Percentiles rank a stretch among this genome's conserved stretches.
phyloP scores from a whole-genome alignment of 2,888 invertebrate species.

The Ceraclea dissimilis region DNA sequence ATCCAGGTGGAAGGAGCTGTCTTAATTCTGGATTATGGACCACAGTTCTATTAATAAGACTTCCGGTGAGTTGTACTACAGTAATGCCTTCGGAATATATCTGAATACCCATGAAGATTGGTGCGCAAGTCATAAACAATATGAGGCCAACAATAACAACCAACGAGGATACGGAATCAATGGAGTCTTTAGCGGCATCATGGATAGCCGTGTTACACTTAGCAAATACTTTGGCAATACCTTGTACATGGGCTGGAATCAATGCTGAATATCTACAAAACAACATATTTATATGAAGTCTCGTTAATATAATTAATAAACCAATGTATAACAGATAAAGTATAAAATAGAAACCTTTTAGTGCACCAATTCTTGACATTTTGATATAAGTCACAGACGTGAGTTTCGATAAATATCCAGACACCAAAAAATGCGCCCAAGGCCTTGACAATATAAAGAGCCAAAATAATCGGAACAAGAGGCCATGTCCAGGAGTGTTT shows the following conservation, averaged over 20 bases:
- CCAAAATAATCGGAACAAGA: conserved; percentile 68
- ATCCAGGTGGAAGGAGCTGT: conserved; percentile 75
- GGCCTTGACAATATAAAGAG: conserved; percentile 57
- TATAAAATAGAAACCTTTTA: conserved; percentile 39
- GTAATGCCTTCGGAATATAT: conserved; percentile 93
- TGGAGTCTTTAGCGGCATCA: conserved; percentile 60
- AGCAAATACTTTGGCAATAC: conserved; percentile 62
- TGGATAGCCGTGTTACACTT: conserved; percentile 57
- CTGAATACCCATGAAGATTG: conserved; percentile 77
- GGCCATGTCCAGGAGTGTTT: conserved; percentile 77
- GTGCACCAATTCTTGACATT: conserved; percentile 53
- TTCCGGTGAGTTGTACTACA: conserved; percentile 80
- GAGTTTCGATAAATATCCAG: conserved; percentile 43
- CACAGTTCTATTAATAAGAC: conserved; percentile 80
- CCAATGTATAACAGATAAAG: too few species aligned
- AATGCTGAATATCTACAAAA: conserved; percentile 52
- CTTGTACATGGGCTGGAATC: conserved; percentile 69
- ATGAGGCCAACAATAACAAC: conserved; percentile 82
- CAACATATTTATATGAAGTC: background rate
- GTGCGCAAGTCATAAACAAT: conserved; percentile 67
- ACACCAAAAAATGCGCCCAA: conserved; percentile 46
- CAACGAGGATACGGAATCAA: conserved; percentile 80
- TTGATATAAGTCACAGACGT: conserved; percentile 37
- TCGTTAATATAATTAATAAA: background rate
- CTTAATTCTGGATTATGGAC: conserved; percentile 82